Evolutionary conservation across 2,113 vertebrate genomes (phyloP), one percentile per base, ranked within the genome.

Genomic region (Pteruthius melanotis): DNA sequence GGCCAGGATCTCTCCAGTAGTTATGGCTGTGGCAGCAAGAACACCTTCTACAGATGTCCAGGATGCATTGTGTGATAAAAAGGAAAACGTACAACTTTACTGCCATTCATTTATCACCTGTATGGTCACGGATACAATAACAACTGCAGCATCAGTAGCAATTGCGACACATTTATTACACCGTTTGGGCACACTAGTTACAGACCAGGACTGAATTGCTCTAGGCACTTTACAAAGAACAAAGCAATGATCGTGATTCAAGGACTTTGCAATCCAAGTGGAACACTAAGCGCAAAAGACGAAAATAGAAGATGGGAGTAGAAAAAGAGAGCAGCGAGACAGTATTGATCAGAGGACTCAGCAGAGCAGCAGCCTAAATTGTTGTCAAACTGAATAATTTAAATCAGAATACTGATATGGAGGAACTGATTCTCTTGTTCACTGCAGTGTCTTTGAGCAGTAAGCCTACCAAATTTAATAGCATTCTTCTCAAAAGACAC

Each of bases 321-420:
- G 59, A 93, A 91, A 90, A 89, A 93, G 50, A 79, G 56, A 94
- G 49, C 64, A 90, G 86, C 0, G 2, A 94, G 89, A 94, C 6
- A 1, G 37, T 97, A 96, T 97, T 79, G 95, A 96, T 95, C 88
- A 86, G 92, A 93, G 66, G 59, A 90, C 54, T 90, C 83, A 66
- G 90, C 79, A 74, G 86, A 89, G 75, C 70, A 93, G 91, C 68
- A 94, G 74, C 39, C 78, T 96, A 91, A 95, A 93, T 92, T 91
- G 82, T 95, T 95, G 89, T 95, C 84, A 93, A 90, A 95, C 78
- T 93, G 89, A 95, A 93, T 94, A 93, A 95, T 96, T 95, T 93
- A 95, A 94, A 93, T 87, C 82, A 93, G 76, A 85, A 80, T 88
- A 72, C 54, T 74, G 63, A 94, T 89, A 77, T 42, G 63, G 63